Evolutionary conservation across 2,797 vertebrate genomes (phyloP).

Genomic region (Parauchenoglanis punctatus): DNA sequence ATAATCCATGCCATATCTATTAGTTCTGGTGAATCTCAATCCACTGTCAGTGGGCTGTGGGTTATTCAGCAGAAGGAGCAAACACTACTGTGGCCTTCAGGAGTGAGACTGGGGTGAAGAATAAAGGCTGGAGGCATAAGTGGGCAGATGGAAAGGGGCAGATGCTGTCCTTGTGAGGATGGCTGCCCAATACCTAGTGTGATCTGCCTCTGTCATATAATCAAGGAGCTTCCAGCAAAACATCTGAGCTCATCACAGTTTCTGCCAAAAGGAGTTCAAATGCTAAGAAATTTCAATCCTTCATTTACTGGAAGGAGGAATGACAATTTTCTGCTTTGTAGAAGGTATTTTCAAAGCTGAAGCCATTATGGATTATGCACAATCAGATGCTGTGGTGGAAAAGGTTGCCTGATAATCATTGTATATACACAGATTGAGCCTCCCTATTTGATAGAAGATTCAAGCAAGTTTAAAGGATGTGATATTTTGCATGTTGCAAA

Average conservation of each 20-base stretch:
- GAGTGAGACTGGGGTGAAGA: slow-evolving; percentile 7
- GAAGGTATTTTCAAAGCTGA: slow-evolving; percentile 40
- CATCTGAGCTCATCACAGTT: slow-evolving; percentile 51
- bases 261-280: slow-evolving; percentile 41
- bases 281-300: slow-evolving; percentile 48
- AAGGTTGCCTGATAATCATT: slow-evolving; percentile 56
- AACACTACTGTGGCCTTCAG: slow-evolving; percentile 17
- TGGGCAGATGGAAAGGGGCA: slow-evolving; percentile 55
- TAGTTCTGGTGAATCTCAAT: slow-evolving; percentile 8
- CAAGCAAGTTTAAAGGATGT: not conserved
- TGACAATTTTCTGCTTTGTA: slow-evolving; percentile 53
- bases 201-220: slow-evolving; percentile 30
- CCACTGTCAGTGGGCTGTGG: not conserved
- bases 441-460: not conserved
- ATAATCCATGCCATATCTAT: slow-evolving; percentile 14
- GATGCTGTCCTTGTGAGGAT: slow-evolving; percentile 49
- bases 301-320: slow-evolving; percentile 38
- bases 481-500: not conserved
- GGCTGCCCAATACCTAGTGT: slow-evolving; percentile 42
- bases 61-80: not conserved
- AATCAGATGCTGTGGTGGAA: slow-evolving; percentile 28
- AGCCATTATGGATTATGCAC: slow-evolving; percentile 21
- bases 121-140: slow-evolving; percentile 34
- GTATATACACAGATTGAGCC: not conserved
- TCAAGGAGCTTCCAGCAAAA: slow-evolving; percentile 50